A percentile compares a stretch with the other conserved stretches of the same genome.
phyloP scores from a whole-genome alignment of 2,113 vertebrate genomes.

The Caretta caretta region DNA sequence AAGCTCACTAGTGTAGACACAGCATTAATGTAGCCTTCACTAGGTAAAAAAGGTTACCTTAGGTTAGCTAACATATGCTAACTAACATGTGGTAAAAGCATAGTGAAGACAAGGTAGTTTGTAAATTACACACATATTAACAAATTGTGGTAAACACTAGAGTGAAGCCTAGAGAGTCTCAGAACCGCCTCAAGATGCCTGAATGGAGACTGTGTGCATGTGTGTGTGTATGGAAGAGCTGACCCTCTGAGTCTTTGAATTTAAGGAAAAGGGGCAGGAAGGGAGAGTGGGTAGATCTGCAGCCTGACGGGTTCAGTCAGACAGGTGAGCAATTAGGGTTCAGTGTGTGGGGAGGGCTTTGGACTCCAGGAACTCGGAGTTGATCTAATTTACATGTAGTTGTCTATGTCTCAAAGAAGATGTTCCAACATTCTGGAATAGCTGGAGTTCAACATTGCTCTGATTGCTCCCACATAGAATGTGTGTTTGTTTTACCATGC shows the following conservation, averaged over 20 bases:
- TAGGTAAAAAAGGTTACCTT: no score
- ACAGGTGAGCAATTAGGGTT: background rate
- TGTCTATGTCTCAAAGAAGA: no score
- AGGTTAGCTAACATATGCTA: background rate
- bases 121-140: background rate
- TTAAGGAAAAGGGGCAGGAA: background rate
- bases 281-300: background rate
- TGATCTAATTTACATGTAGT: no score
- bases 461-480: constrained; percentile 3
- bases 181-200: background rate
- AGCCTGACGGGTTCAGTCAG: background rate
- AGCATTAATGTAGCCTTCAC: no score
- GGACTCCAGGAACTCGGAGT: background rate
- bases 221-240: background rate
- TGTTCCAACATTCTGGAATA: no score
- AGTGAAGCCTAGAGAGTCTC: background rate
- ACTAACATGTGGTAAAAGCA: background rate
- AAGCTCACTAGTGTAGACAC: no score
- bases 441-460: background rate
- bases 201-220: background rate
- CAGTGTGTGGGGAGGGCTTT: no score
- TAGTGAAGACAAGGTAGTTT: background rate
- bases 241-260: background rate
- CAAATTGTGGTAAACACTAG: background rate
- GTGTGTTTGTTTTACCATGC: background rate